Percentiles rank a stretch among this genome's conserved stretches.
These are phyloP conservation scores for Psammodynastes pulverulentus DNA, from an alignment of 2,113 vertebrate species.

Conservation along the genomic window DNA sequence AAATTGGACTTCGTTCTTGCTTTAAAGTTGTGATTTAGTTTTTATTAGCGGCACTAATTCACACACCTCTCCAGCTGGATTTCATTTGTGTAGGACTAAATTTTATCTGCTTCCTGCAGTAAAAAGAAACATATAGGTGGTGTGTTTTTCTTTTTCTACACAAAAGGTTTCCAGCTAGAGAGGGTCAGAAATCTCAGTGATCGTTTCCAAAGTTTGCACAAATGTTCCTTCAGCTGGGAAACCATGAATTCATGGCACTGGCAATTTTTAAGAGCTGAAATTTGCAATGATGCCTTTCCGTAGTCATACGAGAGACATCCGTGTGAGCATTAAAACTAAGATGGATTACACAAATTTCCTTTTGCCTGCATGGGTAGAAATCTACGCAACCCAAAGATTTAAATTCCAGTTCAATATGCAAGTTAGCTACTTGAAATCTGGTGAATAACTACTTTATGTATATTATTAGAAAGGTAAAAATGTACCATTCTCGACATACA, in stretches of 20 bases:
- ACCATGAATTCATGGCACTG: neutral
- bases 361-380: neutral
- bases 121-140: neutral
- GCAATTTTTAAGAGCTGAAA: conserved; percentile 5
- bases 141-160: neutral
- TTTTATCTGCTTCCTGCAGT: neutral
- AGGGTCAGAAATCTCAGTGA: neutral
- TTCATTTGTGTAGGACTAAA: neutral
- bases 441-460: neutral
- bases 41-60: no score
- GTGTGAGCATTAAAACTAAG: neutral
- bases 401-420: neutral
- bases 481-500: neutral
- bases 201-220: neutral
- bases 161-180: neutral
- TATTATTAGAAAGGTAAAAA: neutral
- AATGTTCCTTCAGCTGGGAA: neutral
- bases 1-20: neutral
- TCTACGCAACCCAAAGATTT: neutral
- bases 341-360: neutral
- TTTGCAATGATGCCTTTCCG: neutral
- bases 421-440: neutral
- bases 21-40: neutral
- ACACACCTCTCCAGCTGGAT: neutral
- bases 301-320: neutral